phyloP scores from a whole-genome alignment of 2,113 vertebrate genomes.

The Meleagris gallopavo region DNA sequence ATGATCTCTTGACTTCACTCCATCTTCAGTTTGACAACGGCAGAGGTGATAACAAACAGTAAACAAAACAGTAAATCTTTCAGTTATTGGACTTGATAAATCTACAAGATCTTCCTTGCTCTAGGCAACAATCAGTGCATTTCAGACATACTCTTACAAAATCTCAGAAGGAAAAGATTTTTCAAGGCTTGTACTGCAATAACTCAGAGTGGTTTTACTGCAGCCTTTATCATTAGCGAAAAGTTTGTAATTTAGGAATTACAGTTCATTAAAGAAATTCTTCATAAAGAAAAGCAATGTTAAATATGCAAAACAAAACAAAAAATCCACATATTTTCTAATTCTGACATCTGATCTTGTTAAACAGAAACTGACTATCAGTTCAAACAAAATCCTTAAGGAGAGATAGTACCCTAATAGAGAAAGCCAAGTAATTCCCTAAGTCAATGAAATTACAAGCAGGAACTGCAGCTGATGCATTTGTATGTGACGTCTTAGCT shows the following conservation, averaged over 20 bases:
- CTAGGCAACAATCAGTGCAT: slow-evolving; percentile 16
- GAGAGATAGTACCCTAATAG: background rate
- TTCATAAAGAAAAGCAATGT: background rate
- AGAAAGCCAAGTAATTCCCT: background rate
- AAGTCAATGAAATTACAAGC: background rate
- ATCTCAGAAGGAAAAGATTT: background rate
- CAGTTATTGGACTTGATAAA: slow-evolving; percentile 33
- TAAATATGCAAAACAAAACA: background rate
- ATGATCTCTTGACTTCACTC: slow-evolving; percentile 7
- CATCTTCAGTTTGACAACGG: slow-evolving; percentile 13
- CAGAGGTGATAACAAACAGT: slow-evolving; percentile 4
- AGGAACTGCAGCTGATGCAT: background rate
- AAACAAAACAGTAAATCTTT: slow-evolving; percentile 64
- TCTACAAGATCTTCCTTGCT: slow-evolving; percentile 47
- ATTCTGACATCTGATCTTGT: background rate
- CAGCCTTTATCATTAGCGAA: background rate
- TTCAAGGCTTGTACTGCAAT: background rate
- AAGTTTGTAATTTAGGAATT: background rate
- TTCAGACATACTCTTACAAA: slow-evolving; percentile 19
- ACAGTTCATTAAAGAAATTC: background rate
- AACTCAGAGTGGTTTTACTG: slow-evolving; percentile 12
- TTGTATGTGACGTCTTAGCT: background rate
- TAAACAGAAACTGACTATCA: background rate
- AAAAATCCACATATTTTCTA: background rate
- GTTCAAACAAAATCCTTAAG: background rate